Evolutionary conservation across 2,888 invertebrate genomes (phyloP), one percentile per base, ranked within the genome.

Genomic region (Rugalucina vietnamica): DNA sequence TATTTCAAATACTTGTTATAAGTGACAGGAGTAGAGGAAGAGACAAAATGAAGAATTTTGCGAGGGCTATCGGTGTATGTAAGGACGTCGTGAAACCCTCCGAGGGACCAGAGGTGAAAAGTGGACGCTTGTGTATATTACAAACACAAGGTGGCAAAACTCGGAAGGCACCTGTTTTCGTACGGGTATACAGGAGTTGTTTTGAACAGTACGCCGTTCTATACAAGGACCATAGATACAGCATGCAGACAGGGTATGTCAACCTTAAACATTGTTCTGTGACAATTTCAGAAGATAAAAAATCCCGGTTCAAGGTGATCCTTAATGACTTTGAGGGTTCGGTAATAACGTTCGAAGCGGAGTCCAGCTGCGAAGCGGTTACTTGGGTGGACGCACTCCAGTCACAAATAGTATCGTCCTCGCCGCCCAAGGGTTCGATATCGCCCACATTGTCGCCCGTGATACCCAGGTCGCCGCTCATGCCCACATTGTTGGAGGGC

Each of bases 171-270:
- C 88, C 90, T 0, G 90, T 92, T 54, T 88, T 90, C 50, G 91
- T 91, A 18, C 86, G 91, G 54, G 91, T 91, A 54, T 91, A 92
- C 85, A 83, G 88, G 69, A 92, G 88, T 79, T 88, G 87, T 70
- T 92, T 90, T 79, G 92, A 91, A 82, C 92, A 91, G 76, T 92
- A 90, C 71, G 90, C 88, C 8, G 90, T 92, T 1, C 76, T 92
- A 24, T 90, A 88, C 84, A 90, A 89, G 75, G 91, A 92, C 79
- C 84, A 88, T 54, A 87, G 86, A 73, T 89, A 87, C 76, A 87
- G 88, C n/a, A 82, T 88, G 50, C 88, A 89, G 37, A 86, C 89
- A 8, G 90, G 91, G 2, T 92, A 85, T 78, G 87, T 92, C 14
- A 91, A 88, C 80, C 73, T 92, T 78, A 90, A 91, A 79, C 88